phyloP scores from a whole-genome alignment of 2,888 invertebrate species.

The Chrysina gloriosa region DNA sequence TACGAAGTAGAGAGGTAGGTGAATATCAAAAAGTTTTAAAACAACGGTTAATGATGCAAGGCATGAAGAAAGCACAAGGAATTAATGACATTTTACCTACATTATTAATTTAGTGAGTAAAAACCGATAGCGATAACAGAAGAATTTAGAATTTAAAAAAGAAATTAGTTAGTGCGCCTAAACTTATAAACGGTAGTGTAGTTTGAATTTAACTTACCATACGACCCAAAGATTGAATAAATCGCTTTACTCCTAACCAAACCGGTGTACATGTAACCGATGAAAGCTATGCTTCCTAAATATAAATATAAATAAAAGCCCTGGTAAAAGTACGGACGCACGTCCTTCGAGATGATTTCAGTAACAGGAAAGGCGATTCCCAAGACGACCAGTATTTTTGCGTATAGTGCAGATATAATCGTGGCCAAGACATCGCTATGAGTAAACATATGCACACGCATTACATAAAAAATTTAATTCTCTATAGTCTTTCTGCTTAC shows the following conservation, averaged over 20 bases:
- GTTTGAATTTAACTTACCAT: conserved; percentile 45
- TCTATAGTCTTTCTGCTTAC: conserved; percentile 9
- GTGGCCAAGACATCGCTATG: conserved; percentile 78
- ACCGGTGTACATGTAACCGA: conserved; percentile 77
- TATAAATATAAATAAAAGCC: conserved; percentile 88
- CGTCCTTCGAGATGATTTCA: conserved; percentile 83
- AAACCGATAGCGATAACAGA: too few relatives aligned
- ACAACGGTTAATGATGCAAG: too few relatives aligned
- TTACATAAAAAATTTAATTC: conserved; percentile 23
- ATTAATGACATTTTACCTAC: too few relatives aligned
- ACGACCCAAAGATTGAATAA: conserved; percentile 65
- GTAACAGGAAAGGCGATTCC: conserved; percentile 89
- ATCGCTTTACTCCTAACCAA: conserved; percentile 69
- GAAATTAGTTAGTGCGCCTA: too few relatives aligned
- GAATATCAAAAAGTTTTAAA: too few relatives aligned
- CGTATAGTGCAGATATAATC: conserved; percentile 84
- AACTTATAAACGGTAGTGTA: too few relatives aligned
- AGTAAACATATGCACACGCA: conserved; percentile 45
- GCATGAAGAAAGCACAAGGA: too few relatives aligned
- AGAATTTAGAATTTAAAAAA: too few relatives aligned
- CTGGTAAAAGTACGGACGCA: conserved; percentile 81
- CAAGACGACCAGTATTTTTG: conserved; percentile 84
- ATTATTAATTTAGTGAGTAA: too few relatives aligned
- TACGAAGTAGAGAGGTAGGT: too few relatives aligned
- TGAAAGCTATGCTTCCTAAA: conserved; percentile 79